Base-by-base conservation (phyloP, 2,888 invertebrate genomes). In the Anodontia alba region DNA sequence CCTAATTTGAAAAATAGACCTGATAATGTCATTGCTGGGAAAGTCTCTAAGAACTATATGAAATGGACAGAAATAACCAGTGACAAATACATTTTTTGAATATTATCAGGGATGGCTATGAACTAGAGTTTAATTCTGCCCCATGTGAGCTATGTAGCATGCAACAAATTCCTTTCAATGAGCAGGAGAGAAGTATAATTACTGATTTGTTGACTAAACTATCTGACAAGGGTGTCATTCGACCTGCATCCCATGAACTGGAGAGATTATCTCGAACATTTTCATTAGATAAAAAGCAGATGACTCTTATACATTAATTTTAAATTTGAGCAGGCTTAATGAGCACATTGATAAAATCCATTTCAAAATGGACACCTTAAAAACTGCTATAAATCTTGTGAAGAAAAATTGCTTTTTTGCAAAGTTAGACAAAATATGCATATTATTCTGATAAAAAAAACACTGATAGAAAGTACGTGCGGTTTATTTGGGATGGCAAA, bases 281-380 rank as follows among this genome's bases (percentile, higher is more conserved):
- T 78, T 78, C 31, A 12, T 78, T 17, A 2, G 72, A 17, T 38
- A 51, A n/a, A 72, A 78, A 43, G 1, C 12, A 15, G 71, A 71
- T 46, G 77, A 72, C 23, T 29, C 36, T 51, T n/a, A 66, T 33
- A 73, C 80, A 73, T 33, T 85, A 3, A 82, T 82, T 33, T 33
- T 82, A 10, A 85, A 80, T 71, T 68, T 80, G 49, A 81, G 51
- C 33, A 23, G 72, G 1, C 69, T 78, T 33, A 80, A 81, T 73
- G 67, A 82, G 20, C 57, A 57, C 71, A 69, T 82, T 17, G 75
- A 82, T 49, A 72, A 82, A 46, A 51, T 73, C 23, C 82, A 85
- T 78, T 80, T 82, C 54, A 82, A 82, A 68, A 85, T 85, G 81
- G 81, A 85, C 54, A 85, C 81, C 33, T 43, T 82, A 8, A 72